Conservation (phyloP, 2,797 vertebrate genomes). For the Cynopterus sphinx region DNA sequence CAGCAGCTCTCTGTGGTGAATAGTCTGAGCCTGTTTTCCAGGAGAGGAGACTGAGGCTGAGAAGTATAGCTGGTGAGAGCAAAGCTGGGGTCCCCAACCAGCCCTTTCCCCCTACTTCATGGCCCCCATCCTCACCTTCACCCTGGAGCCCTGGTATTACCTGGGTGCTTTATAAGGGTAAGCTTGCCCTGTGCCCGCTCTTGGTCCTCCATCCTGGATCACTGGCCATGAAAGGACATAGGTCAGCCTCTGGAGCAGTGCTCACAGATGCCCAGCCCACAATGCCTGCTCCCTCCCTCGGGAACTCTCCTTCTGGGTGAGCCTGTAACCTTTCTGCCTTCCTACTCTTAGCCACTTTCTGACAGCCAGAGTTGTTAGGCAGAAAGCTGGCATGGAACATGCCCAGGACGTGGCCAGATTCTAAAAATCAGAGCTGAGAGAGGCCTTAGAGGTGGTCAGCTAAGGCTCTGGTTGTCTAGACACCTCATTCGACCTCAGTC, state of each 20-base stretch:
- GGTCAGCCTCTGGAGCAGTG: not conserved
- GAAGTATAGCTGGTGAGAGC: not conserved
- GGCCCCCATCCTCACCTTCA: not conserved
- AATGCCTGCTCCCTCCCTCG: not conserved
- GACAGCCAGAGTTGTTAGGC: not conserved
- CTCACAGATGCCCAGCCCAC: not conserved
- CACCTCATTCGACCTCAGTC: not conserved
- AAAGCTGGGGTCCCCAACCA: not conserved
- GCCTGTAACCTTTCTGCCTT: not conserved
- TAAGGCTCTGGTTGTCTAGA: rapidly evolving
- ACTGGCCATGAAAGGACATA: not conserved
- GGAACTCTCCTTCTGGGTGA: not conserved
- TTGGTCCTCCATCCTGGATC: not conserved
- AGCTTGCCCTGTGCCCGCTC: not conserved
- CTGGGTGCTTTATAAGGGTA: too few species aligned
- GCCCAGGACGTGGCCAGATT: not conserved
- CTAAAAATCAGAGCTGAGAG: not conserved
- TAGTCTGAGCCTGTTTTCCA: not conserved
- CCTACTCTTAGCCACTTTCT: not conserved
- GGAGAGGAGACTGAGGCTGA: not conserved
- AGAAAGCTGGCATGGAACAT: not conserved
- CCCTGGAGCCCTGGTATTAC: not conserved
- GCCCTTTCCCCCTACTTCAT: rapidly evolving
- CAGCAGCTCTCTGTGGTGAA: not conserved
- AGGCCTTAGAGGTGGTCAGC: not conserved